Evolutionary conservation across 2,113 vertebrate genomes (phyloP), one percentile per base, ranked within the genome.

Genomic region (Eudyptes chrysolophus): DNA sequence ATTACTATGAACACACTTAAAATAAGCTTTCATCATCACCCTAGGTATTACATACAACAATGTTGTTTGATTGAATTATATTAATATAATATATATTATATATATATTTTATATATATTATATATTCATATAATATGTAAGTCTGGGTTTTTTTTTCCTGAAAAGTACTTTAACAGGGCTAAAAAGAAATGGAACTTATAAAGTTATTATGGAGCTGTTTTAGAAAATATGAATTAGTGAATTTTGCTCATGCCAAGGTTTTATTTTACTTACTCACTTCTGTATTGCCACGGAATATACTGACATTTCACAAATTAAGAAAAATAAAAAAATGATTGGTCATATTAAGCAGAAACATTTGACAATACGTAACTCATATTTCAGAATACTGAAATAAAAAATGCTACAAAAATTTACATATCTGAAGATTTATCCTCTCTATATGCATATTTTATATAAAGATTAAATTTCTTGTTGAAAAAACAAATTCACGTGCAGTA

Each of bases 21-120:
- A 84, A 75, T 74, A 92, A 86, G 7, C 27, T 97, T 96, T 95
- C 80, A 92, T 96, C 49, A 79, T 57, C 83, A 95, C 69, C 44
- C 84, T 72, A 71, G 40, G 36, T 96, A 90, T 96, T 87, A 89
- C 6, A 91, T 32, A 52, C 13, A 95, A 76, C 49, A 81, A 55
- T 69, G 40, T 68, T 96, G 46, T 92, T 95, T 96, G 90, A 94
- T 58, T 92, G 25, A 71, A 82, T 84, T 92, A 64, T 44, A 42
- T 42, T 42, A 6, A 42, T 42, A 42, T 42, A 42, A 42, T 42
- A 42, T 42, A n/a, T 88, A 87, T 65, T 92, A 40, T 75, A 52
- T 40, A 40, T 40, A 40, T 40, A 12, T 36, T 36, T 36, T 36
- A 36, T 36, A 36, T 36, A 36, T 36, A 36, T 36, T 36, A 40